These are phyloP conservation scores for Clivina fossor DNA, from an alignment of 2,888 invertebrate species.

Conservation along the genomic window DNA sequence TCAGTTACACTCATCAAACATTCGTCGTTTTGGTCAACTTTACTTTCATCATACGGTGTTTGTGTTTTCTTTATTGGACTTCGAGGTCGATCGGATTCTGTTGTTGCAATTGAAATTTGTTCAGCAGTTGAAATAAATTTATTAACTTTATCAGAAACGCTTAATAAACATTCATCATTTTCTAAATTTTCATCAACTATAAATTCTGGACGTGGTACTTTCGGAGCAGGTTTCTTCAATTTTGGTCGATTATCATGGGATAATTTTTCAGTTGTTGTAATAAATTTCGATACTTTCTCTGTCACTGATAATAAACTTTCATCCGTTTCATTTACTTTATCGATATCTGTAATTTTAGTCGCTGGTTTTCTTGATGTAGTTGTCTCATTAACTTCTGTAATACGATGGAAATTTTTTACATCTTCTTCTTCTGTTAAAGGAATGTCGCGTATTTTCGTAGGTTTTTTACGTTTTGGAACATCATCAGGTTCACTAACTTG, in stretches of 20 bases:
- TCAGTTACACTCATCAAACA: constrained; percentile 60
- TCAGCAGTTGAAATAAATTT: constrained; percentile 64
- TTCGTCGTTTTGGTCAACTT: constrained; percentile 52
- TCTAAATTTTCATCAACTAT: constrained; percentile 59
- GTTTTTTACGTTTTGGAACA: constrained; percentile 52
- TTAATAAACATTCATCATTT: constrained; percentile 65
- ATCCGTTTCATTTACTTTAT: constrained; percentile 54
- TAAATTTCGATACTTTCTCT: constrained; percentile 59
- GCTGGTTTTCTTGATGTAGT: constrained; percentile 22
- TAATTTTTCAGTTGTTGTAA: constrained; percentile 53
- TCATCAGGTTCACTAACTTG: constrained; percentile 76
- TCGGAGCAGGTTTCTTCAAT: constrained; percentile 49
- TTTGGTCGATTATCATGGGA: constrained; percentile 43
- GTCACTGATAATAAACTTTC: constrained; percentile 60
- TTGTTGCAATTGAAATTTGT: constrained; percentile 43
- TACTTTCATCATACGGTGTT: constrained; percentile 45
- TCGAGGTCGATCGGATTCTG: no score
- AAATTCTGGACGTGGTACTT: constrained; percentile 55
- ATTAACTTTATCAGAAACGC: constrained; percentile 69
- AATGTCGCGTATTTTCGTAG: constrained; percentile 54
- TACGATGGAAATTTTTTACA: constrained; percentile 56
- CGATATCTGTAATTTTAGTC: constrained; percentile 47
- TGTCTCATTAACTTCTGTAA: constrained; percentile 45
- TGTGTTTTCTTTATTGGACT: constrained; percentile 45
- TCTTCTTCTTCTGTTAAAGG: constrained; percentile 64